Evolutionary conservation across 2,113 vertebrate genomes (phyloP).

Genomic region (Indicator maculatus): DNA sequence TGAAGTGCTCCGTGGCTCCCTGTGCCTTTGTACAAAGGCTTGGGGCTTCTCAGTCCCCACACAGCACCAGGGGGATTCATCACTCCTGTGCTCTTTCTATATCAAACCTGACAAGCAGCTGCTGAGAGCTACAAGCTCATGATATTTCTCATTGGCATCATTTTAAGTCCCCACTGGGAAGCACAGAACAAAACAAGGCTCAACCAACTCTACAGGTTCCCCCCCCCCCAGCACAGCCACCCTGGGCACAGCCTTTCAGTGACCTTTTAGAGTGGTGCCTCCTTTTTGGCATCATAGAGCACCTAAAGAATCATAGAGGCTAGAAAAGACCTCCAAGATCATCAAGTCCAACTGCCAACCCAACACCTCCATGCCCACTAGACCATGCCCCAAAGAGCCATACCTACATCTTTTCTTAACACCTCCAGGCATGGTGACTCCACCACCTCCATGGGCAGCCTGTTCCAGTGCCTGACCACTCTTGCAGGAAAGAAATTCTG

Average conservation of each 20-base stretch:
- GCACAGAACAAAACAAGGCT: not conserved
- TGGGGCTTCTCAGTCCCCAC: rapidly evolving
- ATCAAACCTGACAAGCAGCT: not conserved
- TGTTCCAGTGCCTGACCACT: too few relatives aligned
- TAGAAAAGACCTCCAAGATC: not conserved
- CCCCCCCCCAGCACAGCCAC: not conserved
- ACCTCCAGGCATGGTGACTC: too few relatives aligned
- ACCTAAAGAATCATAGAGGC: too few relatives aligned
- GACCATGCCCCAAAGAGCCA: too few relatives aligned
- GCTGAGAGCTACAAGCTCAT: not conserved
- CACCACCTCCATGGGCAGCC: too few relatives aligned
- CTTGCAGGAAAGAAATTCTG: too few relatives aligned
- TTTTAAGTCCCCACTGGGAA: not conserved
- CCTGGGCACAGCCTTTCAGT: not conserved
- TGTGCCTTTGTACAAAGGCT: not conserved
- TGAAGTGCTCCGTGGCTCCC: not conserved
- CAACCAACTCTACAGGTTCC: not conserved
- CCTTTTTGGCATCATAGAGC: not conserved
- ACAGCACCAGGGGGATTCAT: not conserved
- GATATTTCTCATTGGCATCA: not conserved
- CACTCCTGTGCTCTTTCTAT: not conserved
- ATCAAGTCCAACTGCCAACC: too few relatives aligned
- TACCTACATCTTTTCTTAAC: too few relatives aligned
- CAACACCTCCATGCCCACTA: too few relatives aligned
- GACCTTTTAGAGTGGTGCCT: not conserved